phyloP scores from a whole-genome alignment of 2,888 invertebrate species.

The Macrosiphum euphorbiae region DNA sequence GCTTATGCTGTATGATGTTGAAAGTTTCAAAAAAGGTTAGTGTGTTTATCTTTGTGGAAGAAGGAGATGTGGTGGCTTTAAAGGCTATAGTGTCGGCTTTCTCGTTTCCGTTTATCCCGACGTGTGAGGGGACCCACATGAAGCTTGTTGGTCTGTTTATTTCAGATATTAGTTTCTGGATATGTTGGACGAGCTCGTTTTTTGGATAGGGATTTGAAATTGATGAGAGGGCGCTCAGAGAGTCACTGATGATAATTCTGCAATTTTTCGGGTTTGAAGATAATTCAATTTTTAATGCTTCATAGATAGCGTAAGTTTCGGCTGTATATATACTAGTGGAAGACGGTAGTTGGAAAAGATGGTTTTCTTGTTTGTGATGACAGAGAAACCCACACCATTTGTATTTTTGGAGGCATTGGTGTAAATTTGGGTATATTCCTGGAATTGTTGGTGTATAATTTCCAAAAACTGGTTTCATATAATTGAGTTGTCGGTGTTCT shows the following conservation, averaged over 20 bases:
- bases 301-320: background rate
- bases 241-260: background rate
- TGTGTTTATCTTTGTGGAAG: background rate
- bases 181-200: too few species aligned
- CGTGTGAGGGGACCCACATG: too few species aligned
- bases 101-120: too few species aligned
- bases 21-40: background rate
- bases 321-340: background rate
- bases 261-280: background rate
- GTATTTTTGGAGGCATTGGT: constrained; percentile 14
- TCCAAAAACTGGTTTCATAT: background rate
- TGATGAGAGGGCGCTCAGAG: background rate
- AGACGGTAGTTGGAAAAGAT: background rate
- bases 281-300: background rate
- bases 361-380: background rate
- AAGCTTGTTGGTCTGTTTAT: too few species aligned
- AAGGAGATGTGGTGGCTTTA: background rate
- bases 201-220: too few species aligned
- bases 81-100: too few species aligned
- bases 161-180: too few species aligned
- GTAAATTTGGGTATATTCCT: background rate
- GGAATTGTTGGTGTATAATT: background rate
- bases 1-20: background rate
- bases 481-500: background rate
- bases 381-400: constrained; percentile 6